Evolutionary conservation across 1,140 invertebrate species (phyloP), one percentile per base, ranked within the genome.

Genomic region (Littorina saxatilis): DNA sequence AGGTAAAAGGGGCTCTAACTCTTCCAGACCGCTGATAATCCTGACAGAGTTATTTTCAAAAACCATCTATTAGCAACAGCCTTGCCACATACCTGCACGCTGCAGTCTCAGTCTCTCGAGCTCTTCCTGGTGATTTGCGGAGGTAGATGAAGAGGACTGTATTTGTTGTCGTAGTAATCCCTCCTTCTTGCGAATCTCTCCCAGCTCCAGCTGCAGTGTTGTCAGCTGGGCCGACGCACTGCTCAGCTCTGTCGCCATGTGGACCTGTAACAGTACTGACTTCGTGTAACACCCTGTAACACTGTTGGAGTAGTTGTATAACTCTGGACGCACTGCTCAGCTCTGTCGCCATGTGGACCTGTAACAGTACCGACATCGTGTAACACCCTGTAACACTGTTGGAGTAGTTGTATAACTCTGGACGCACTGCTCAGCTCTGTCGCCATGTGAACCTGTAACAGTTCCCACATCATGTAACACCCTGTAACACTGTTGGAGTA

Each of bases 81-180:
- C n/a, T n/a, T n/a, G n/a, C n/a, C n/a, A n/a, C n/a, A n/a, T n/a
- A 91, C 91, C 91, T 78, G 86, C 81, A 82, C 84, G 86, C 75
- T 90, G 90, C 58, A 85, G 68, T 63, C 84, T 79, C 23, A 91
- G 80, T 29, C 80, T 83, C 15, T 89, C 87, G 13, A 90, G 66
- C 76, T 91, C 89, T 27, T 92, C 89, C 73, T 82, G 80, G 27
- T 82, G 86, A 13, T 76, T 72, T 32, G 82, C 79, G 13, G 79
- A 81, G n/a, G 81, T 84, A 55, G 83, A 84, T 13, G 83, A 79
- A 3, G 87, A 81, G 23, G 63, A 76, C 32, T 86, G 85, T 3
- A 92, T 50, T 37, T 88, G 86, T 47, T 91, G 89, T 37, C 85
- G 83, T 0, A 90, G 73, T 77, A 91, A 89, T 13, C 86, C 85